Conservation (phyloP, 2,113 vertebrate species). For the human region DNA sequence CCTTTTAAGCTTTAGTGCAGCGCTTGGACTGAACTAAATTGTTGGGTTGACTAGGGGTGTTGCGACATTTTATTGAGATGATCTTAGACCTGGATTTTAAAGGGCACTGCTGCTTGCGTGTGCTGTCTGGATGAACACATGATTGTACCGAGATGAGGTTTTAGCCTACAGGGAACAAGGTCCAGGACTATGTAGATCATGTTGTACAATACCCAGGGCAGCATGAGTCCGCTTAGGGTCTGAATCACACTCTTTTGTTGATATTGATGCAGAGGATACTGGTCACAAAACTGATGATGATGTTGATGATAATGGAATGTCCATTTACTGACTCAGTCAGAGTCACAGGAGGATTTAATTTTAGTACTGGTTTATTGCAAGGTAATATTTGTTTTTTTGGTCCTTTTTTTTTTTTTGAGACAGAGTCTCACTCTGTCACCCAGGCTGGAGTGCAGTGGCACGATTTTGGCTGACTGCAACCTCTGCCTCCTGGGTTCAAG, state of each 20-base stretch:
- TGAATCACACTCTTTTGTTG: background rate
- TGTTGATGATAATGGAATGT: background rate
- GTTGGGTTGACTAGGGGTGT: background rate
- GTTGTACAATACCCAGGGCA: background rate
- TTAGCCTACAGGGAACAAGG: background rate
- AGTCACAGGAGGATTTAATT: background rate
- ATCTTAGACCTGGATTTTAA: background rate
- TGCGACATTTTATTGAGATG: background rate
- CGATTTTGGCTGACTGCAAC: too few species aligned
- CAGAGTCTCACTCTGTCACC: too few species aligned
- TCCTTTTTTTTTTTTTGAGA: too few species aligned
- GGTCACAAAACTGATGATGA: background rate
- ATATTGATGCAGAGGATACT: background rate
- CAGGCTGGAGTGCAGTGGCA: too few species aligned
- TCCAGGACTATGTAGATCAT: background rate
- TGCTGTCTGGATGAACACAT: background rate
- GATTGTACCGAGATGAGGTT: background rate
- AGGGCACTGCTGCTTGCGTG: background rate
- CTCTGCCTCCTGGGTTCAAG: too few species aligned
- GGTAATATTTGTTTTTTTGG: background rate
- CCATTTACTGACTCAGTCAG: too few species aligned
- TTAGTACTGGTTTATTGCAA: background rate
- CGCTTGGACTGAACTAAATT: background rate
- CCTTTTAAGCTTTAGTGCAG: background rate
- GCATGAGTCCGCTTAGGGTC: background rate